Evolutionary conservation across 1,140 invertebrate species (phyloP).

Genomic region (Dysdera silvatica): DNA sequence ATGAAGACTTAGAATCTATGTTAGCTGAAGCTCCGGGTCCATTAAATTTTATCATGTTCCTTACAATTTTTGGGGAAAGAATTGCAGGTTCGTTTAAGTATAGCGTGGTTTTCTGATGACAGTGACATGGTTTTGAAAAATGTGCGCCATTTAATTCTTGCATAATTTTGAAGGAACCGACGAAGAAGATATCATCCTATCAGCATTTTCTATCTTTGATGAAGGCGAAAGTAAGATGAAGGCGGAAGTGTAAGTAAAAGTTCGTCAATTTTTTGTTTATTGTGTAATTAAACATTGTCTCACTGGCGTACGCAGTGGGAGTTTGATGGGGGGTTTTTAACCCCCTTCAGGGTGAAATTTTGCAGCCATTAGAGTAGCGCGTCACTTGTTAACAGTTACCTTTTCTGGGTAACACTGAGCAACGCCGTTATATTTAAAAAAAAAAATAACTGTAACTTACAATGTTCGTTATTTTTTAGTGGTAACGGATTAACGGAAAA

Average conservation of each 20-base stretch:
- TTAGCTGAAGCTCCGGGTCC: slow-evolving; percentile 76
- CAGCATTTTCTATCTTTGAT: slow-evolving; percentile 54
- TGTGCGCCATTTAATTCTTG: neutral
- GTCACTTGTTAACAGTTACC: too few relatives aligned
- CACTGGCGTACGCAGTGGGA: too few relatives aligned
- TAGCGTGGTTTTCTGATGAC: neutral
- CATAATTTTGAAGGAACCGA: slow-evolving; percentile 41
- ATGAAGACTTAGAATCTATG: slow-evolving; percentile 87
- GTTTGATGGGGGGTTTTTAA: too few relatives aligned
- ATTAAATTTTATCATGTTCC: slow-evolving; percentile 87
- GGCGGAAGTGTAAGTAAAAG: slow-evolving; percentile 26
- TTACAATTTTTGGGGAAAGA: slow-evolving; percentile 80
- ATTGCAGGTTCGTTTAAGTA: slow-evolving; percentile 52
- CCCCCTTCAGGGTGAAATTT: too few relatives aligned
- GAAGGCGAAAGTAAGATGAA: slow-evolving; percentile 43
- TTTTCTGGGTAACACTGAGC: too few relatives aligned
- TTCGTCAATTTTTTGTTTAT: neutral
- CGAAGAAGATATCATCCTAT: slow-evolving; percentile 53
- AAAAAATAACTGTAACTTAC: too few relatives aligned
- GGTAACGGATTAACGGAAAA: too few relatives aligned
- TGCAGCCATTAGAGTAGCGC: too few relatives aligned
- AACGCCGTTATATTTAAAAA: too few relatives aligned
- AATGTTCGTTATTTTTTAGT: too few relatives aligned
- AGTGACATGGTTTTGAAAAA: neutral
- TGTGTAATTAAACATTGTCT: neutral